Evolutionary conservation across 2,888 invertebrate species (phyloP), one percentile per base, ranked within the genome.

Genomic region (Diplazon laetatorius): DNA sequence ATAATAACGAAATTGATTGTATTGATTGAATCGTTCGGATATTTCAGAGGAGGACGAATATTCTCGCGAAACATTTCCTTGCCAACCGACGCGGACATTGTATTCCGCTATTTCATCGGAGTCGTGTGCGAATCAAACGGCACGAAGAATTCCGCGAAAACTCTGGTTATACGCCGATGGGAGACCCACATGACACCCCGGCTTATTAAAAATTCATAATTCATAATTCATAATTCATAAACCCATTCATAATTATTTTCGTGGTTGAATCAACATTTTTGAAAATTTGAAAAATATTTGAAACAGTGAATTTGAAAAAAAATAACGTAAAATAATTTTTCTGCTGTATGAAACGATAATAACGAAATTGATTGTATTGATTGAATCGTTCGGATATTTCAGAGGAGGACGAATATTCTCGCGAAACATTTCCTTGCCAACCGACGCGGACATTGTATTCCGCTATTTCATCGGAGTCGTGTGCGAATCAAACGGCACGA

Each of bases 101-200:
- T 93, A 50, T 97, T 95, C 89, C 94, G 97, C 39, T 97, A 96
- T 90, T 95, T 95, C 82, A 93, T 96, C 77, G 95, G 96, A 88
- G 92, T 95, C 55, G 87, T 94, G 14, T 93, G 95, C 87, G 94
- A 95, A 77, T 92, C 92, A 39, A 92, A 92, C 59, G 90, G 89
- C n/a, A 88, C 88, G 75, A 89, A 90, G 79, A 89, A 90, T 77
- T 87, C 86, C 10, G 89, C 91, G 22, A 89, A 87, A 81, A 91
- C 92, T 59, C 90, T 94, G 9, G 92, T 95, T 76, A 94, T 97
- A 12, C 93, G 95, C 9, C 93, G 93, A 77, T 97, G 97, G 97
- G 97, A 98, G 91, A 95, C 96, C 0, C 94, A 95, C 87, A 91
- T 95, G 82, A 91, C 92, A 66, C 94, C 97, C 25, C 92, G 97